Evolutionary conservation across 2,113 vertebrate genomes (phyloP).

Genomic region (Prochilodus magdalenae): DNA sequence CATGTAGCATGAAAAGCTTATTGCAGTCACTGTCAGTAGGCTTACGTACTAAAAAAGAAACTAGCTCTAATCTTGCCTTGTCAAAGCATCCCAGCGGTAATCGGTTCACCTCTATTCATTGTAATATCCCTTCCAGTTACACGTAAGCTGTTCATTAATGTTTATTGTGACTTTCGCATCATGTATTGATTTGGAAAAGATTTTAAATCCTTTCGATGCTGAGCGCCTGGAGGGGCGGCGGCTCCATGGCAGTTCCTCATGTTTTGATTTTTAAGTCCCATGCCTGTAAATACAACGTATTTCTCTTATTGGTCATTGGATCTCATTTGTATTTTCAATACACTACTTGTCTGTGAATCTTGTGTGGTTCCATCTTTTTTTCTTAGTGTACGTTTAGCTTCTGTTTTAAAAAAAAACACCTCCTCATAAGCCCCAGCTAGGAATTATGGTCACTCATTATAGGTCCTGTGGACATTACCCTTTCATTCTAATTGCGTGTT

Average conservation of each 20-base stretch:
- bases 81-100: constrained; percentile 14
- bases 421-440: neutral
- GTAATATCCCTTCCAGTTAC: constrained; percentile 20
- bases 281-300: constrained; percentile 71
- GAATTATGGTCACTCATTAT: neutral
- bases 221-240: constrained; percentile 29
- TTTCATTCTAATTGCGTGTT: neutral
- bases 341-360: constrained; percentile 71
- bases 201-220: constrained; percentile 32
- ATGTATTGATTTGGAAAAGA: constrained; percentile 39
- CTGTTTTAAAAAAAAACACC: neutral
- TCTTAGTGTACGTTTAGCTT: constrained; percentile 27
- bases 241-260: constrained; percentile 30
- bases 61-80: constrained; percentile 29
- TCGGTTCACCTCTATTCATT: constrained; percentile 19
- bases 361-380: constrained; percentile 53
- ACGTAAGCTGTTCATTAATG: constrained; percentile 24
- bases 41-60: constrained; percentile 5
- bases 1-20: constrained; percentile 19
- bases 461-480: neutral
- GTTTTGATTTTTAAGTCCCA: constrained; percentile 44
- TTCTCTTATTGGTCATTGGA: constrained; percentile 64
- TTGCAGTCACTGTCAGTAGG: constrained; percentile 40
- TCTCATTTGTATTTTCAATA: constrained; percentile 65
- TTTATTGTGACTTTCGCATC: constrained; percentile 46